These are phyloP conservation scores for Myiagra hebetior DNA, from an alignment of 2,113 vertebrate species.

Conservation along the genomic window DNA sequence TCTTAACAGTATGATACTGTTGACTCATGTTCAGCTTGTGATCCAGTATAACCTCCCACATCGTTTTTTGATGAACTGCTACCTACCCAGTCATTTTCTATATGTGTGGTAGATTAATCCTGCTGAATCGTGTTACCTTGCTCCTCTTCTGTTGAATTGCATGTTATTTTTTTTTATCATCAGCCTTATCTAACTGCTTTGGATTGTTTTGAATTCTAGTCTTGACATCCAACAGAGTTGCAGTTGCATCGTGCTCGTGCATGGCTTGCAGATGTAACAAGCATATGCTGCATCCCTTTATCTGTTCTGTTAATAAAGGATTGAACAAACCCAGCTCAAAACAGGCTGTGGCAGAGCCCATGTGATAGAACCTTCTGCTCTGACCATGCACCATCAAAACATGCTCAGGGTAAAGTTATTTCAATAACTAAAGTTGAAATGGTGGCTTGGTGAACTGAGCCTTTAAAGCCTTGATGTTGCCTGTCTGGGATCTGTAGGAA, in stretches of 20 bases:
- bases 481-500: background rate
- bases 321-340: background rate
- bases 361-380: constrained; percentile 11
- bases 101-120: background rate
- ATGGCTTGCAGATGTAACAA: background rate
- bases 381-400: background rate
- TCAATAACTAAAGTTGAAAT: background rate
- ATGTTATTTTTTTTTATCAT: background rate
- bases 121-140: background rate
- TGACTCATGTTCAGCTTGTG: constrained; percentile 60
- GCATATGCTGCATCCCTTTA: background rate
- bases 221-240: background rate
- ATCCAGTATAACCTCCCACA: constrained; percentile 57
- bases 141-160: background rate
- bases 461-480: background rate
- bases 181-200: background rate
- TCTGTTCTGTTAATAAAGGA: background rate
- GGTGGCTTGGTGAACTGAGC: background rate
- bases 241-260: background rate
- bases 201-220: background rate
- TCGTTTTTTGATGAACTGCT: constrained; percentile 13
- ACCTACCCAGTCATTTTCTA: constrained; percentile 27
- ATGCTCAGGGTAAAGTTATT: background rate
- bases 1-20: background rate
- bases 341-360: background rate